These are phyloP conservation scores for Diprion similis DNA, from an alignment of 1,140 invertebrate species.

Conservation along the genomic window DNA sequence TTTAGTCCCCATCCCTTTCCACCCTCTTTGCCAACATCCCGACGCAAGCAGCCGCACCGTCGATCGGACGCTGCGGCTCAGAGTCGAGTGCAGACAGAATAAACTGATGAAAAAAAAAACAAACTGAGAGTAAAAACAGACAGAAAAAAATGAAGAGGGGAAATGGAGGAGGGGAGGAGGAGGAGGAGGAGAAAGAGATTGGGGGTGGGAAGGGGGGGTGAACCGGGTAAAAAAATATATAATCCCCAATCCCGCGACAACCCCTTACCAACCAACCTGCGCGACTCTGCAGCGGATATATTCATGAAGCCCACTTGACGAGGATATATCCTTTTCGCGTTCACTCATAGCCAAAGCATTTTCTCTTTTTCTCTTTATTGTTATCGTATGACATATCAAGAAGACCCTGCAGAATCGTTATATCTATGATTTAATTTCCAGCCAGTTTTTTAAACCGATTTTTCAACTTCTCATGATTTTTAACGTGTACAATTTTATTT, in stretches of 20 bases:
- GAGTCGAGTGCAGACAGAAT: slow-evolving; percentile 49
- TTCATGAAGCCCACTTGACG: slow-evolving; percentile 4
- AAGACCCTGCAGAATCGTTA: no score
- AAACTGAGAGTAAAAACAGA: neutral
- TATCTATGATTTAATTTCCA: no score
- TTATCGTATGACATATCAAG: no score
- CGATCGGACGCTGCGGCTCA: slow-evolving; percentile 42
- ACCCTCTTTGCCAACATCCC: neutral
- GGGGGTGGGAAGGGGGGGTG: slow-evolving; percentile 6
- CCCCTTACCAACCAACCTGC: no score
- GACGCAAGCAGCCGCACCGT: slow-evolving; percentile 36
- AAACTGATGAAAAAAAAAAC: slow-evolving; percentile 42
- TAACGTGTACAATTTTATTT: no score
- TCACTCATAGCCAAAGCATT: neutral
- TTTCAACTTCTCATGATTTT: no score
- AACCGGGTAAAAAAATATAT: slow-evolving; percentile 9
- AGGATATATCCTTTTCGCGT: neutral
- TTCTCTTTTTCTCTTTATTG: neutral
- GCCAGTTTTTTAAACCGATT: no score
- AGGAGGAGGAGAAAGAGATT: slow-evolving; percentile 11
- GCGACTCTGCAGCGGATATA: neutral
- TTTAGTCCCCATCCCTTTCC: slow-evolving; percentile 20
- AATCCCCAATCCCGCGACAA: neutral
- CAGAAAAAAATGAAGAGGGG: slow-evolving; percentile 30
- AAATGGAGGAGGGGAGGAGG: slow-evolving; percentile 16